Conservation (phyloP, 2,888 invertebrate genomes). For the Phengaris alcon region DNA sequence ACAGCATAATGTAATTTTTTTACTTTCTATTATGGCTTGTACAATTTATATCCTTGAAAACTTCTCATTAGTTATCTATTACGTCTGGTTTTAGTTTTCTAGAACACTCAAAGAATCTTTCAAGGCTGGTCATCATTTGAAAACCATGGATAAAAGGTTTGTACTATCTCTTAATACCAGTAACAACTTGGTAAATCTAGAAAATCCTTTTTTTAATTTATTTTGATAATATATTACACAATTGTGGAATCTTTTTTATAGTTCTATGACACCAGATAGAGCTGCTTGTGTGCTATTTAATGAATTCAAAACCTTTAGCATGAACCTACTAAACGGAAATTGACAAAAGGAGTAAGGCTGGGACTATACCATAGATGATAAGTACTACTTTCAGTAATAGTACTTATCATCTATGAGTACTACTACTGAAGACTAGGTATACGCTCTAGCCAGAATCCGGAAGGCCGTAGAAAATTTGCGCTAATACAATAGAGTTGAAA, state of each 20-base stretch:
- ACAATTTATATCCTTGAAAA: neutral
- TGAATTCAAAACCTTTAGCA: neutral
- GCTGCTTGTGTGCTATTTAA: neutral
- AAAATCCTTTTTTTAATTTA: neutral
- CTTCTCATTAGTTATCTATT: neutral
- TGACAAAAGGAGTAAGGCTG: neutral
- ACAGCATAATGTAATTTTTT: too few relatives aligned
- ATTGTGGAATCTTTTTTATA: too few relatives aligned
- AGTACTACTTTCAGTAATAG: too few relatives aligned
- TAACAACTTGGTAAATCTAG: neutral
- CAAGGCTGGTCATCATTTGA: neutral
- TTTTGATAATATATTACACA: too few relatives aligned
- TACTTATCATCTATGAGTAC: too few relatives aligned
- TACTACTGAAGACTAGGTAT: too few relatives aligned
- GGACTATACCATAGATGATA: too few relatives aligned
- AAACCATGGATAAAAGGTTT: constrained; percentile 1
- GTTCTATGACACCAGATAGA: neutral
- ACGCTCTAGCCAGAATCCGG: too few relatives aligned
- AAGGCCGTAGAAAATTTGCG: too few relatives aligned
- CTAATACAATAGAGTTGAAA: too few relatives aligned
- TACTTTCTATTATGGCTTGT: too few relatives aligned
- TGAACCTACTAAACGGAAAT: neutral
- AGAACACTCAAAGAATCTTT: constrained; percentile 4
- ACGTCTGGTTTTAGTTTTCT: neutral
- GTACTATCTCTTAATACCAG: neutral